Evolutionary conservation across 2,797 vertebrate species (phyloP), one percentile per base, ranked within the genome.

Genomic region (Rhabdomys pumilio): DNA sequence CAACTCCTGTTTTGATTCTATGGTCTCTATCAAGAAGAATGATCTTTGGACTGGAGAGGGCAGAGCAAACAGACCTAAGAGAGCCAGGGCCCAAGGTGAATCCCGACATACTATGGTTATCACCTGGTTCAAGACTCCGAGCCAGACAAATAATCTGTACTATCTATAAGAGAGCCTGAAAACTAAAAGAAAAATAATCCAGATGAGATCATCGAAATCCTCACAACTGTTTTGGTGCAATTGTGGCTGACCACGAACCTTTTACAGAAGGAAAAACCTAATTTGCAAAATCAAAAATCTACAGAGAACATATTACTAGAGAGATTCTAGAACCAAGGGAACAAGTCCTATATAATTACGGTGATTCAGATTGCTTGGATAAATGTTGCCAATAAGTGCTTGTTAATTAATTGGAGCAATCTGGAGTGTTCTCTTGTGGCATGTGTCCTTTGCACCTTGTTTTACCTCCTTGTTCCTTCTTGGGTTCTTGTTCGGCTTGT

Each of bases 1-100:
- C 94, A 96, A 94, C 94, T 97, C 75, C 65, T 95, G 89, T 96
- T 97, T 95, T 96, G 94, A 96, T 97, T 96, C 86, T 87, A 29
- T 73, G 72, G 90, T 96, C 93, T 97, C 93, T 94, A 95, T 90
- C 90, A 87, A 38, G 89, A 94, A 95, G 88, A 94, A 95, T 95
- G 94, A 95, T 98, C 95, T 97, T 97, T 77, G 95, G 92, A 93
- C 91, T 95, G 53, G 57, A 96, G 79, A 92, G 94, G 91, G 89
- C 84, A 97, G 55, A 96, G 89, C 73, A 93, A 97, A 77, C 87
- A 95, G 61, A 90, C 81, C 65, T 85, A 75, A 94, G 87, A 96
- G 92, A 95, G 88, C 9, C 44, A n/a, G 47, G 69, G 77, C 20
- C 65, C 61, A 90, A 73, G 61, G 15, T 88, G 97, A 97, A 76